Conservation (phyloP, 2,113 vertebrate genomes). For the Pantherophis guttatus region DNA sequence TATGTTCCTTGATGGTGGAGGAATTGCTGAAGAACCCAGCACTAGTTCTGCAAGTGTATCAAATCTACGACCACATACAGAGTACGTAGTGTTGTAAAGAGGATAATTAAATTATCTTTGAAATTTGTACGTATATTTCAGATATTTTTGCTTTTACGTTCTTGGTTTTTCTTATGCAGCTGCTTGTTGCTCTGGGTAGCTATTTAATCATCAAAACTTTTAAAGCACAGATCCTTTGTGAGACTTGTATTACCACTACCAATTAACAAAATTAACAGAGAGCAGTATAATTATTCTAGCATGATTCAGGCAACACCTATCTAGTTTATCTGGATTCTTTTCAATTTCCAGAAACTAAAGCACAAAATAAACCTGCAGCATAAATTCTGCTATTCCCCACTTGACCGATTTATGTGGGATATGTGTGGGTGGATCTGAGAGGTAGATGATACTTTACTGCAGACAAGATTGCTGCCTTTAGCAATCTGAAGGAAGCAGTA, state of each 20-base stretch:
- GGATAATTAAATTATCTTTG: not conserved
- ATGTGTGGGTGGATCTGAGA: not conserved
- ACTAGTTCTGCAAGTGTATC: constrained; percentile 90
- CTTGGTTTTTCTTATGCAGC: not conserved
- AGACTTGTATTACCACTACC: not conserved
- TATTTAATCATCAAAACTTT: not conserved
- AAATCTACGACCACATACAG: constrained; percentile 78
- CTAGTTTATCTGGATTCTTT: not conserved
- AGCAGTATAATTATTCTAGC: not conserved
- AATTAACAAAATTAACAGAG: not conserved
- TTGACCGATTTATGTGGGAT: not conserved
- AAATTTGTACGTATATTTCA: not conserved
- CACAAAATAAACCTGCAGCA: not conserved
- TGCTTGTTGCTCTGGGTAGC: not conserved
- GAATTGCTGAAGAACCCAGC: constrained; percentile 93
- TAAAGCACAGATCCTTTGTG: not conserved
- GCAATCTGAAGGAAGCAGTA: not conserved
- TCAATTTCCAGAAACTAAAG: not conserved
- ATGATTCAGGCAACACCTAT: not conserved
- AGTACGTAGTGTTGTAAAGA: constrained; percentile 72
- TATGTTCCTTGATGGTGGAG: constrained; percentile 97
- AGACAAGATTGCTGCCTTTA: not conserved
- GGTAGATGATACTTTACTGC: not conserved
- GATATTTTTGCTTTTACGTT: not conserved
- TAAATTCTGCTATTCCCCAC: not conserved